These are phyloP conservation scores for Peromyscus melanophrys DNA, from an alignment of 2,797 vertebrate species.

Conservation along the genomic window DNA sequence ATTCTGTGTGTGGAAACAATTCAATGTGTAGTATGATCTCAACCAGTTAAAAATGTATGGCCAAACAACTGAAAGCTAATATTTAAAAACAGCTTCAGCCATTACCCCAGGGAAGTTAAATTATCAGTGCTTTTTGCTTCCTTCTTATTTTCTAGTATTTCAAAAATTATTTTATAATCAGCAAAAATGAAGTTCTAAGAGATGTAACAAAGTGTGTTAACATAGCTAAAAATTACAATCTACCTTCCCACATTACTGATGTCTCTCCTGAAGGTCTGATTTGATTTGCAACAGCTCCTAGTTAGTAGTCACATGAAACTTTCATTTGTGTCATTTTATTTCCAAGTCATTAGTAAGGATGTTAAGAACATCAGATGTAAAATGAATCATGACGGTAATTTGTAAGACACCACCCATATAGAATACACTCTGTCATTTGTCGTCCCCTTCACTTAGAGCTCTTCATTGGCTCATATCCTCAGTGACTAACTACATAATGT, in stretches of 20 bases:
- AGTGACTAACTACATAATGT: constrained; percentile 61
- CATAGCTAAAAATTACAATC: constrained; percentile 10
- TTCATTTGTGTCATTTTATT: constrained; percentile 64
- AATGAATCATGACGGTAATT: constrained; percentile 75
- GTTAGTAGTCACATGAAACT: constrained; percentile 60
- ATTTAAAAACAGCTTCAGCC: constrained; percentile 56
- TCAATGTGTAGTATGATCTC: constrained; percentile 63
- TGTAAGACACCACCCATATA: constrained; percentile 59
- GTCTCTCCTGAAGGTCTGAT: constrained; percentile 25
- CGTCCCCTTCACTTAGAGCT: constrained; percentile 53
- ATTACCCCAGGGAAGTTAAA: background rate
- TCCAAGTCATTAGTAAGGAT: constrained; percentile 70
- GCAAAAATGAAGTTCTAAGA: constrained; percentile 64
- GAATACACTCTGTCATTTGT: constrained; percentile 52
- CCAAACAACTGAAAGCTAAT: constrained; percentile 68
- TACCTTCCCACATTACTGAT: background rate
- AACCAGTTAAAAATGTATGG: constrained; percentile 71
- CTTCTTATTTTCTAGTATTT: constrained; percentile 46
- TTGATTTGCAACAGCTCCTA: constrained; percentile 63
- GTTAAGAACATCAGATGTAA: constrained; percentile 64
- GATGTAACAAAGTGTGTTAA: background rate
- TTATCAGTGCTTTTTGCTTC: constrained; percentile 41
- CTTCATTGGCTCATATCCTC: constrained; percentile 39
- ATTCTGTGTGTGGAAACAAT: constrained; percentile 48
- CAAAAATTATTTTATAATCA: constrained; percentile 65